Conservation (phyloP, 2,888 invertebrate species). For the Drosophila demipolita region DNA sequence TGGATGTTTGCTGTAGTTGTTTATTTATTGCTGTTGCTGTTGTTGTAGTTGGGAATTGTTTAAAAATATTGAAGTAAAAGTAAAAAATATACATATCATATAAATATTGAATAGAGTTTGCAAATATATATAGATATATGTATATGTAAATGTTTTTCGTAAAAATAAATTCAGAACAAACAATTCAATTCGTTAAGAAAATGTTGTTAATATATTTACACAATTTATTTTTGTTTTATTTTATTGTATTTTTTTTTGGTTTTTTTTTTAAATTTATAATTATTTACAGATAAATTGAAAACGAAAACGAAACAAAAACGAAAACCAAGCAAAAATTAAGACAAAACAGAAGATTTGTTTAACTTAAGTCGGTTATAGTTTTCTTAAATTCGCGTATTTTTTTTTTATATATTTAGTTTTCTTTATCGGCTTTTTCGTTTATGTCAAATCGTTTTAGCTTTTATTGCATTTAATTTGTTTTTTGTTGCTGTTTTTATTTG, state of each 20-base stretch:
- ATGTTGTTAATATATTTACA: constrained; percentile 81
- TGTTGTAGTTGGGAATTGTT: constrained; percentile 56
- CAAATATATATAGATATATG: constrained; percentile 77
- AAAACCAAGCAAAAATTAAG: constrained; percentile 62
- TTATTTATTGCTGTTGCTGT: constrained; percentile 40
- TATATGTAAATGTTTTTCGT: constrained; percentile 64
- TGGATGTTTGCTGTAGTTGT: constrained; percentile 36
- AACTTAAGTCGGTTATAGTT: constrained; percentile 61
- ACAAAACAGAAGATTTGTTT: constrained; percentile 41
- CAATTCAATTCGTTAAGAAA: constrained; percentile 65
- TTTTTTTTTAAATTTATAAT: constrained; percentile 63
- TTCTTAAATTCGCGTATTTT: constrained; percentile 51
- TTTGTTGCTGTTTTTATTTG: constrained; percentile 39
- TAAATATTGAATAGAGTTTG: constrained; percentile 79
- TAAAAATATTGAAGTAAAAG: constrained; percentile 64
- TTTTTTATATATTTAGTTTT: constrained; percentile 26
- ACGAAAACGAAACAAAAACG: constrained; percentile 40
- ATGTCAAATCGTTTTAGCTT: constrained; percentile 18
- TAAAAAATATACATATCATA: constrained; percentile 76
- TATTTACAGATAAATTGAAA: constrained; percentile 82
- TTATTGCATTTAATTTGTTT: constrained; percentile 6
- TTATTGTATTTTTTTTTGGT: constrained; percentile 19
- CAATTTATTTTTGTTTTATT: constrained; percentile 43
- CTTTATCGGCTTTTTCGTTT: constrained; percentile 11
- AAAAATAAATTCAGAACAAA: constrained; percentile 76